Conservation (phyloP, 1,140 invertebrate genomes). For the Mycetomoellerius zeteki region DNA sequence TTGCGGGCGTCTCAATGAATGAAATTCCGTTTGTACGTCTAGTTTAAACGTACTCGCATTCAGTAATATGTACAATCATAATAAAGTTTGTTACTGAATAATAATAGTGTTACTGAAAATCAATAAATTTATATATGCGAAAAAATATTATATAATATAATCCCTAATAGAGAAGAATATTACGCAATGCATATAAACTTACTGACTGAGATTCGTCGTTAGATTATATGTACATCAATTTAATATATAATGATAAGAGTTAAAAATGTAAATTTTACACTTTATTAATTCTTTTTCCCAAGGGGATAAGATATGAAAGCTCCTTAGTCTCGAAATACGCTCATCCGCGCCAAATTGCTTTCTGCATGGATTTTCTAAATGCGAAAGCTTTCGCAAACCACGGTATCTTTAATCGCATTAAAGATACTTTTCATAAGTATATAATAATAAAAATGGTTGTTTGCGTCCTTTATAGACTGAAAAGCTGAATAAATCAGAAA, state of each 20-base stretch:
- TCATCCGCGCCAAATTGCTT: conserved; percentile 28
- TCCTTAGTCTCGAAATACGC: not conserved
- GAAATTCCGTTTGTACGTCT: not conserved
- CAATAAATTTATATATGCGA: not conserved
- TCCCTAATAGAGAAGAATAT: not conserved
- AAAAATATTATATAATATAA: not conserved
- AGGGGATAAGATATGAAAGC: not conserved
- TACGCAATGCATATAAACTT: not conserved
- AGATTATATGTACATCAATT: not conserved
- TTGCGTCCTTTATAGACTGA: not conserved
- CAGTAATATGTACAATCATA: not conserved
- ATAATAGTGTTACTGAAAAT: not conserved
- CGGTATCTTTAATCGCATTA: conserved; percentile 30
- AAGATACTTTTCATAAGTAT: conserved; percentile 7
- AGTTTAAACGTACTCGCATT: not conserved
- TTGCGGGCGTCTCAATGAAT: conserved; percentile 1
- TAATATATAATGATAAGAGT: conserved; percentile 1
- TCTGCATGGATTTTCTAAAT: conserved; percentile 19
- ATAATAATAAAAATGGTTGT: conserved; percentile 1
- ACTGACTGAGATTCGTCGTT: not conserved
- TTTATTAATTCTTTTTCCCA: conserved; percentile 8
- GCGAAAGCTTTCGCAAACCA: conserved; percentile 28
- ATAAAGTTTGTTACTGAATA: not conserved
- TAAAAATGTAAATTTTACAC: not conserved
- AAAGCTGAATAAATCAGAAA: conserved; percentile 1